These are phyloP conservation scores for Acrobasis consociella DNA, from an alignment of 2,888 invertebrate species.

Conservation along the genomic window DNA sequence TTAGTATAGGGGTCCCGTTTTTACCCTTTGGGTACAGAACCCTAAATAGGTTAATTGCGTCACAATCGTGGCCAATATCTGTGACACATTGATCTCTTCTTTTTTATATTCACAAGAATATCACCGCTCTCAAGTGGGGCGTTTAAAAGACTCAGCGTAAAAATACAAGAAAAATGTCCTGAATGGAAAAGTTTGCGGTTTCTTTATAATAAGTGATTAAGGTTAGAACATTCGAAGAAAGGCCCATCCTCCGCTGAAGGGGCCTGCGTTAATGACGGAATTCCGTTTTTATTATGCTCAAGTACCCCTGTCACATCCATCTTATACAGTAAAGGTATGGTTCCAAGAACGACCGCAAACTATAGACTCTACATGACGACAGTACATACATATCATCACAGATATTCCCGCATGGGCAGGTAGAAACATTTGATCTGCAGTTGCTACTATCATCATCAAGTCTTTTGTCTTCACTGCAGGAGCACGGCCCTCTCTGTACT, in stretches of 20 bases:
- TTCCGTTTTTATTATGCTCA: conserved; percentile 62
- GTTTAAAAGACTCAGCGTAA: not conserved
- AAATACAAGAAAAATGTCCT: conserved; percentile 28
- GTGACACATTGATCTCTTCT: too few species aligned
- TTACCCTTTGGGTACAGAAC: too few species aligned
- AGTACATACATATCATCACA: not conserved
- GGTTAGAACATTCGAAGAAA: conserved; percentile 47
- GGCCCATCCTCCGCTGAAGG: conserved; percentile 34
- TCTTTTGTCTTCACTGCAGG: too few species aligned
- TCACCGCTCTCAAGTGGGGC: not conserved
- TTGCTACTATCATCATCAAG: too few species aligned
- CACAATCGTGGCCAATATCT: too few species aligned
- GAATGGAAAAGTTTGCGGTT: conserved; percentile 42
- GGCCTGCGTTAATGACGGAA: conserved; percentile 61
- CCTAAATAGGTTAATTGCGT: too few species aligned
- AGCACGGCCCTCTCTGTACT: too few species aligned
- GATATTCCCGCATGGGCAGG: too few species aligned
- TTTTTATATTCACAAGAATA: not conserved
- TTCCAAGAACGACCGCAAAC: not conserved
- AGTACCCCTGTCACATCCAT: conserved; percentile 59
- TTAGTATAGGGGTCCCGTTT: too few species aligned
- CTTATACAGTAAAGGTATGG: conserved; percentile 38
- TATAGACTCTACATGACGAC: not conserved
- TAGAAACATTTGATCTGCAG: too few species aligned
- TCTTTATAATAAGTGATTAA: conserved; percentile 49